A percentile compares a stretch with the other conserved stretches of the same genome.
These are phyloP conservation scores for Australoheros facetus DNA, from an alignment of 2,797 vertebrate species.

Conservation along the genomic window DNA sequence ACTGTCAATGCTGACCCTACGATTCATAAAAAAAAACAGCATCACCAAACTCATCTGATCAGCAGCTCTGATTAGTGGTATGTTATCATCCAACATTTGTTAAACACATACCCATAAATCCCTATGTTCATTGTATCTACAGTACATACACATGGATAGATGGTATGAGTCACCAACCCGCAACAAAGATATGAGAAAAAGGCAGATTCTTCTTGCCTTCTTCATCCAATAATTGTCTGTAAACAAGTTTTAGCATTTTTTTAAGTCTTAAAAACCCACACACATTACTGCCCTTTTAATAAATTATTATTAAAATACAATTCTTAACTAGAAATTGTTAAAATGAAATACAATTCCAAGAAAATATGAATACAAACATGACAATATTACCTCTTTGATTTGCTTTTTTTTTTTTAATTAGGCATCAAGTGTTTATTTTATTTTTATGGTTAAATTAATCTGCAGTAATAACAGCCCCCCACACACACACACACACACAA, in stretches of 20 bases:
- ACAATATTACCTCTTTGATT: slow-evolving; percentile 45
- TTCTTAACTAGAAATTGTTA: slow-evolving; percentile 57
- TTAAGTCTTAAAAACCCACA: slow-evolving; percentile 56
- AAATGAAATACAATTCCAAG: slow-evolving; percentile 45
- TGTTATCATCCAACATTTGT: slow-evolving; percentile 29
- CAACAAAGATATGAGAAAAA: slow-evolving; percentile 65
- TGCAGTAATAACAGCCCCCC: slow-evolving; percentile 60
- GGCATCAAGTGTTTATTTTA: slow-evolving; percentile 41
- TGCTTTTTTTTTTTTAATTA: slow-evolving; percentile 20
- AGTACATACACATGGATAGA: slow-evolving; percentile 48
- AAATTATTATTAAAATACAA: slow-evolving; percentile 80
- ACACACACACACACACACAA: slow-evolving; percentile 16
- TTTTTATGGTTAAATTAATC: slow-evolving; percentile 70
- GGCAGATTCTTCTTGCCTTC: slow-evolving; percentile 32
- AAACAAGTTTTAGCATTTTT: slow-evolving; percentile 57
- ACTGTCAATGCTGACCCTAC: background rate
- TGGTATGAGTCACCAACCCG: slow-evolving; percentile 33
- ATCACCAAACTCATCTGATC: slow-evolving; percentile 14
- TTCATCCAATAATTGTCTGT: slow-evolving; percentile 54
- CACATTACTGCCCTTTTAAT: slow-evolving; percentile 61
- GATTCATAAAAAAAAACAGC: background rate
- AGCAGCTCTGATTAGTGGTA: slow-evolving; percentile 27
- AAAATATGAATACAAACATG: slow-evolving; percentile 62
- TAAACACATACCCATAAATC: slow-evolving; percentile 39
- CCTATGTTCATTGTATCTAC: slow-evolving; percentile 36